These are phyloP conservation scores for Lepisosteus oculatus DNA, from an alignment of 2,113 vertebrate genomes.

Conservation along the genomic window DNA sequence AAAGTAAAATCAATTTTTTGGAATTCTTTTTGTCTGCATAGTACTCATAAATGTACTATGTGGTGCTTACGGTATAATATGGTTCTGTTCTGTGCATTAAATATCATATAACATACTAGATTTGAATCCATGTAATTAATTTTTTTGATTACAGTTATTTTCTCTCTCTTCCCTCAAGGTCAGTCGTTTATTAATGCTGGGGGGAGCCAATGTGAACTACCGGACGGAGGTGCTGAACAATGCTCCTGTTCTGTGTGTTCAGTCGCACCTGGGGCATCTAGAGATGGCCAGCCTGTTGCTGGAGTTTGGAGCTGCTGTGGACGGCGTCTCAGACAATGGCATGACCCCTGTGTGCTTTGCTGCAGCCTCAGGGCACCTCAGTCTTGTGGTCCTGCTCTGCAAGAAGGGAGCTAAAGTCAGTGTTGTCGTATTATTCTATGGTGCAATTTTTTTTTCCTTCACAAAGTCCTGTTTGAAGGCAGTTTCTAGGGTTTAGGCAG, in stretches of 20 bases:
- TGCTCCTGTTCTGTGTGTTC: conserved; percentile 88
- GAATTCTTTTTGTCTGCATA: background rate
- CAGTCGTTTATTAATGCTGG: conserved; percentile 91
- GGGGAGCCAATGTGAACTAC: conserved; percentile 92
- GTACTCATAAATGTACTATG: background rate
- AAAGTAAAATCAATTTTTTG: background rate
- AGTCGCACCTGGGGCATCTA: conserved; percentile 90
- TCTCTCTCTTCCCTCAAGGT: conserved; percentile 65
- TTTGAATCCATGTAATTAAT: too few species aligned
- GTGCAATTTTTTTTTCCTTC: too few species aligned
- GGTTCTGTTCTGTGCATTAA: too few species aligned
- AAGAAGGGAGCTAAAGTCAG: conserved; percentile 85
- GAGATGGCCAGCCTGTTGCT: conserved; percentile 84
- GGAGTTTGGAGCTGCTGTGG: conserved; percentile 83
- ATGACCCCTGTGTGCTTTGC: conserved; percentile 88
- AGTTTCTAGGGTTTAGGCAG: too few species aligned
- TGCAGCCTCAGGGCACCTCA: conserved; percentile 84
- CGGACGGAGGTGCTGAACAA: conserved; percentile 93
- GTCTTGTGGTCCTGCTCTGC: conserved; percentile 78
- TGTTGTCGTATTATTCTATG: background rate
- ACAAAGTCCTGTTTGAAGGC: too few species aligned
- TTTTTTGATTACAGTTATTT: too few species aligned
- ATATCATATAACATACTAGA: too few species aligned
- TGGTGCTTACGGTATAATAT: too few species aligned
- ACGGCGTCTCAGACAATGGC: conserved; percentile 81